Evolutionary conservation across 1,140 invertebrate genomes (phyloP).

Genomic region (Macrotrachela quadricornifera): DNA sequence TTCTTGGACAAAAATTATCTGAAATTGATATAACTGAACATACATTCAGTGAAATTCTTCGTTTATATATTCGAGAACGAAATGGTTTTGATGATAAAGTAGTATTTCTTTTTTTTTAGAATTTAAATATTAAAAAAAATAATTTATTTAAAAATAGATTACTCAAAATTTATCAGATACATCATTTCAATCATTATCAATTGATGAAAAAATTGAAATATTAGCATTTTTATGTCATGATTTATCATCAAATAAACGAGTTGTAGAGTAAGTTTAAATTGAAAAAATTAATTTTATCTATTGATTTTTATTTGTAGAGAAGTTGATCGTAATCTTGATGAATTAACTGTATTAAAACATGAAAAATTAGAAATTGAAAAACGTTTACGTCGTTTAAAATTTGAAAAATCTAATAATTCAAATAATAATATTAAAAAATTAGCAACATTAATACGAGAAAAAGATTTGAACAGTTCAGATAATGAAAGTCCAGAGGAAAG

Average conservation of each 20-base stretch:
- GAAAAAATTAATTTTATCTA: too few species aligned
- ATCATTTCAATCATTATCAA: background rate
- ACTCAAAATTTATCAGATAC: background rate
- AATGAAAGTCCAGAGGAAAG: too few species aligned
- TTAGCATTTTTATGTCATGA: conserved; percentile 76
- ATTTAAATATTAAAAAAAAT: background rate
- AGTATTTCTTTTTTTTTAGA: too few species aligned
- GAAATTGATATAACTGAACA: background rate
- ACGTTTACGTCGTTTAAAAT: too few species aligned
- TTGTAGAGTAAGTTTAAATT: background rate
- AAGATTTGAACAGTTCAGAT: too few species aligned
- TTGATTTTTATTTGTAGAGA: background rate
- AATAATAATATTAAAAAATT: too few species aligned
- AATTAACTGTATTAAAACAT: conserved; percentile 29
- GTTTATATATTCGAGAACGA: background rate
- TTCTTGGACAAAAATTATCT: background rate
- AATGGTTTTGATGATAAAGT: background rate
- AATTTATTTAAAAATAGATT: background rate
- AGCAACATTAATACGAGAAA: too few species aligned
- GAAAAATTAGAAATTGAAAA: too few species aligned
- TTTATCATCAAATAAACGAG: conserved; percentile 25
- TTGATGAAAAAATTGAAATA: conserved; percentile 48
- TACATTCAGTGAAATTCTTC: conserved; percentile 3
- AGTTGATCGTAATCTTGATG: conserved; percentile 55
- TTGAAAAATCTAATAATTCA: too few species aligned